Percentiles rank a stretch among this genome's conserved stretches.
These are phyloP conservation scores for Ceyx cyanopectus DNA, from an alignment of 2,113 vertebrate genomes.

Conservation along the genomic window DNA sequence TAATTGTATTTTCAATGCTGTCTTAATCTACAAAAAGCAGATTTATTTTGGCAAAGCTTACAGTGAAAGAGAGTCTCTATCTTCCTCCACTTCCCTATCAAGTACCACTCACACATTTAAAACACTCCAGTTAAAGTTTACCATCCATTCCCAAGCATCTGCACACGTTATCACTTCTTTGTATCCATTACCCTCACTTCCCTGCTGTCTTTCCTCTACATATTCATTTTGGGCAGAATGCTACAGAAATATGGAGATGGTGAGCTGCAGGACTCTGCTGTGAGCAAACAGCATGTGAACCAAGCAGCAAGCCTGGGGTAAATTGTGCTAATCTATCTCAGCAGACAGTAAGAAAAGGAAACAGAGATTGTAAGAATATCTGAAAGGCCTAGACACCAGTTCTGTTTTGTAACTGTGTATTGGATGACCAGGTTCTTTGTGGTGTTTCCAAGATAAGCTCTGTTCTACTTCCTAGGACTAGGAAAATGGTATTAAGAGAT, in stretches of 20 bases:
- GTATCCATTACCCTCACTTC: neutral
- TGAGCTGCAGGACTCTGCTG: accelerated
- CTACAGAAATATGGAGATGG: accelerated
- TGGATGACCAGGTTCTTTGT: neutral
- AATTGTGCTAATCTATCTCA: neutral
- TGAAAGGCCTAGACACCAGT: neutral
- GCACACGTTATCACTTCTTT: neutral
- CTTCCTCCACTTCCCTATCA: neutral
- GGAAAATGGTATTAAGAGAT: neutral
- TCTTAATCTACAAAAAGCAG: constrained; percentile 28
- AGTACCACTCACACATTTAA: neutral
- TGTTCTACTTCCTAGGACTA: neutral
- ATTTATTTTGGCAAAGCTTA: neutral
- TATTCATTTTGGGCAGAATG: neutral
- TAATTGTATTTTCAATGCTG: neutral
- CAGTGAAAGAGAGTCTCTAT: neutral
- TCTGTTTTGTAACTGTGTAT: neutral
- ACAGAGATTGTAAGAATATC: neutral
- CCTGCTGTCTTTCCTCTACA: neutral
- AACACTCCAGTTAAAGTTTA: neutral
- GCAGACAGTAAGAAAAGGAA: neutral
- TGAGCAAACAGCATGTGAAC: neutral
- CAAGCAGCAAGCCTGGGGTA: neutral
- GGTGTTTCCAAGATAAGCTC: neutral
- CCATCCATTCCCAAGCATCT: neutral